These are phyloP conservation scores for Lepus timidus DNA, from an alignment of 2,113 vertebrate genomes.

Conservation along the genomic window DNA sequence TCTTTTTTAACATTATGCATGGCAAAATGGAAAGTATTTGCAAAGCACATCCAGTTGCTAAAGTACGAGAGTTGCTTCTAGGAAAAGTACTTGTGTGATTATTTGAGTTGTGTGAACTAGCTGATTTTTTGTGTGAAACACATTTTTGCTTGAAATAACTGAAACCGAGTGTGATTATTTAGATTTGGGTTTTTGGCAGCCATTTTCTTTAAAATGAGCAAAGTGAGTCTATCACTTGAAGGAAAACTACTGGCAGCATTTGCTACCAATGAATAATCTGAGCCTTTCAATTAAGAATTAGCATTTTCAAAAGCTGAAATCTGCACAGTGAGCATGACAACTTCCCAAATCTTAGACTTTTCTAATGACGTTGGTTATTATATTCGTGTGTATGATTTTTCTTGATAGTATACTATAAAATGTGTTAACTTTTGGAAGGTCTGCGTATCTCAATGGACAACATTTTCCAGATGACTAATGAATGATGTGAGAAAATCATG, in stretches of 20 bases:
- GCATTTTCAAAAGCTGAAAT: constrained; percentile 51
- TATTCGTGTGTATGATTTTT: background rate
- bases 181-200: constrained; percentile 31
- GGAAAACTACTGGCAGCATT: constrained; percentile 32
- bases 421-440: constrained; percentile 42
- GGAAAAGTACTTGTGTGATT: background rate
- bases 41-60: background rate
- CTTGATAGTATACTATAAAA: background rate
- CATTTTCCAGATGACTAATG: constrained; percentile 42
- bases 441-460: background rate
- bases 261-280: constrained; percentile 13
- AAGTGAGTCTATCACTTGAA: constrained; percentile 30
- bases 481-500: background rate
- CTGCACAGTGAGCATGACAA: background rate
- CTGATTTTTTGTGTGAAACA: constrained; percentile 34
- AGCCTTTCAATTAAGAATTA: constrained; percentile 54
- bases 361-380: constrained; percentile 50
- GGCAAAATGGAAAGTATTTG: constrained; percentile 24
- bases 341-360: constrained; percentile 26
- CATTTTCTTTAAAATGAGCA: constrained; percentile 48
- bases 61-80: constrained; percentile 16
- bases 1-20: constrained; percentile 22
- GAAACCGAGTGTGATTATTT: constrained; percentile 30
- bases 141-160: constrained; percentile 57
- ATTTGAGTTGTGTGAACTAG: constrained; percentile 6